Conservation (phyloP, 2,888 invertebrate species). For the Cantharis nigra region DNA sequence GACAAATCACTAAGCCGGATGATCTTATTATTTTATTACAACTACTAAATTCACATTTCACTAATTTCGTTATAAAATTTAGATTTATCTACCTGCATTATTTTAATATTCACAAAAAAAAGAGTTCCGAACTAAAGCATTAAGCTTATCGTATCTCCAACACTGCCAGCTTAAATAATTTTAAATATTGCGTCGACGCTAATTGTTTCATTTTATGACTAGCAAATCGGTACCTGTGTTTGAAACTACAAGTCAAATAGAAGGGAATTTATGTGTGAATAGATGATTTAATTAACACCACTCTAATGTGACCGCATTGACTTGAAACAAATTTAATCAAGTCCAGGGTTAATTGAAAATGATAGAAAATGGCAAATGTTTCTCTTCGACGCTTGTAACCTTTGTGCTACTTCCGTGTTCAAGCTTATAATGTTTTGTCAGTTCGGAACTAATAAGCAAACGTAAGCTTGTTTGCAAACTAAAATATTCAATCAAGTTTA, state of each 20-base stretch:
- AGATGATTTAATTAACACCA: not conserved
- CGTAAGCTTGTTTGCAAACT: not conserved
- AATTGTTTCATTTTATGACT: not conserved
- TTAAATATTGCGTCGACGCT: not conserved
- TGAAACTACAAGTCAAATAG: not conserved
- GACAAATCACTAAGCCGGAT: not conserved
- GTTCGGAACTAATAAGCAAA: not conserved
- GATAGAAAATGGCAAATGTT: not conserved
- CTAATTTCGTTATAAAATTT: not conserved
- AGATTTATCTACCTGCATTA: not conserved
- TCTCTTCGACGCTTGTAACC: not conserved
- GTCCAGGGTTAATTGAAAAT: conserved; percentile 9
- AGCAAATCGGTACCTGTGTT: not conserved
- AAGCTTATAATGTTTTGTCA: not conserved
- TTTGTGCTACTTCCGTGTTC: not conserved
- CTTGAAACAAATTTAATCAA: conserved; percentile 16
- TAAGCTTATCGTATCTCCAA: not conserved
- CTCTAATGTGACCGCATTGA: conserved; percentile 1
- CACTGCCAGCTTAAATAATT: not conserved
- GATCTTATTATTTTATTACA: not conserved
- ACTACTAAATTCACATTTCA: not conserved
- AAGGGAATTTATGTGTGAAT: not conserved
- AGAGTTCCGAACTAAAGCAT: not conserved
- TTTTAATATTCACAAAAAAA: not conserved
- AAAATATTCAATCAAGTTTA: not conserved